Evolutionary conservation across 2,797 vertebrate genomes (phyloP).

Genomic region (Ambastaia sidthimunki): DNA sequence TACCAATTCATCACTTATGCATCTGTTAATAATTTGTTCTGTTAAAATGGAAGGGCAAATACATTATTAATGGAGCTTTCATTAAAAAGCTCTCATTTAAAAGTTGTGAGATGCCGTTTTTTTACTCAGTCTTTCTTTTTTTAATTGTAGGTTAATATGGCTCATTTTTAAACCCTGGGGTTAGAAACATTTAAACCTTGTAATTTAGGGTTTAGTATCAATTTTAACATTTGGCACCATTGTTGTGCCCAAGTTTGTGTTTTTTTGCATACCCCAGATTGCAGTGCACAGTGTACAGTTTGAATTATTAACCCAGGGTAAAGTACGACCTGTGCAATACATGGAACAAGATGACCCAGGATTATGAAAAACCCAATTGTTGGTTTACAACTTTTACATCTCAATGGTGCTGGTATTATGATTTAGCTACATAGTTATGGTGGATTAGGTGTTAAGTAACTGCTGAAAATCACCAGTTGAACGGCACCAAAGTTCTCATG

Average conservation of each 20-base stretch:
- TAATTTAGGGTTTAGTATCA: no score
- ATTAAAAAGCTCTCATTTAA: neutral
- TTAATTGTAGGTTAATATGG: no score
- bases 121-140: no score
- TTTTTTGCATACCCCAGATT: no score
- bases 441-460: neutral
- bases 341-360: no score
- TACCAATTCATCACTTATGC: conserved; percentile 2
- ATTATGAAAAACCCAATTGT: no score
- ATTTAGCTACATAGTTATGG: neutral
- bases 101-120: no score
- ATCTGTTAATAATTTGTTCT: neutral
- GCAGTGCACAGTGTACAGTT: neutral
- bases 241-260: no score
- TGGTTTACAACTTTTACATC: neutral
- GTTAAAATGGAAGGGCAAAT: neutral
- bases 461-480: neutral
- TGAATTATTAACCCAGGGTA: neutral
- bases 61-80: neutral
- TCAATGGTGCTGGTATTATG: neutral
- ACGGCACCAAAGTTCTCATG: conserved; percentile 18
- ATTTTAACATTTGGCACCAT: no score
- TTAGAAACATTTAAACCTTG: no score
- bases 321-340: neutral
- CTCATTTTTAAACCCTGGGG: no score